phyloP scores from a whole-genome alignment of 1,140 invertebrate genomes.

The Dreissena polymorpha region DNA sequence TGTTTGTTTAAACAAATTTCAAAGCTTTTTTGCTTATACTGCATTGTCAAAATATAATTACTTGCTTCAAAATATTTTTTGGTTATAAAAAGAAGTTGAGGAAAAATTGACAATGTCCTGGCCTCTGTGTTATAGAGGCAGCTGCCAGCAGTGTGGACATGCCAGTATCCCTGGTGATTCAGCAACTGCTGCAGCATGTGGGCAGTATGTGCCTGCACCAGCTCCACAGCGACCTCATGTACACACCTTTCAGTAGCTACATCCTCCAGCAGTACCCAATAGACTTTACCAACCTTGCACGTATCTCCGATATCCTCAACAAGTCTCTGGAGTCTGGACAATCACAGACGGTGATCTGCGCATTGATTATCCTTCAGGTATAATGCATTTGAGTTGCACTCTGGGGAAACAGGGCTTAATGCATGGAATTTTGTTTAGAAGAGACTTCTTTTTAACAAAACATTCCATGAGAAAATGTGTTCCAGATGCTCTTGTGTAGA shows the following conservation, averaged over 20 bases:
- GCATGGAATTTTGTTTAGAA: not conserved
- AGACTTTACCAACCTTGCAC: conserved; percentile 68
- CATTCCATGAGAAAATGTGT: too few relatives aligned
- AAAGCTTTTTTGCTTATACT: too few relatives aligned
- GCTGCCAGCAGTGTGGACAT: conserved; percentile 3
- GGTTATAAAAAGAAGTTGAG: too few relatives aligned
- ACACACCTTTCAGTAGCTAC: conserved; percentile 66
- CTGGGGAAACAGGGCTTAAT: not conserved
- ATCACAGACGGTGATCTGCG: conserved; percentile 70
- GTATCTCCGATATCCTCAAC: conserved; percentile 75
- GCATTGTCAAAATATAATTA: too few relatives aligned
- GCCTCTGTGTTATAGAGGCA: too few relatives aligned
- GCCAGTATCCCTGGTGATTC: conserved; percentile 58
- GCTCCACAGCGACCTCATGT: conserved; percentile 68
- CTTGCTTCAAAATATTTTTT: too few relatives aligned
- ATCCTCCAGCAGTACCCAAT: conserved; percentile 68
- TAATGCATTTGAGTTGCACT: not conserved
- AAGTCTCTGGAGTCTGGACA: conserved; percentile 68
- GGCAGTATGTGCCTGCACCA: conserved; percentile 77
- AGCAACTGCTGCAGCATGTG: conserved; percentile 73
- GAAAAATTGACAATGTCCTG: too few relatives aligned
- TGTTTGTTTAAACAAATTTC: too few relatives aligned
- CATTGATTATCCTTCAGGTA: conserved; percentile 76
- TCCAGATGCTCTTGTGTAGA: too few relatives aligned
- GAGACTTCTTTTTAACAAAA: too few relatives aligned